Conservation (phyloP, 2,888 invertebrate genomes). For the Sipha maydis region DNA sequence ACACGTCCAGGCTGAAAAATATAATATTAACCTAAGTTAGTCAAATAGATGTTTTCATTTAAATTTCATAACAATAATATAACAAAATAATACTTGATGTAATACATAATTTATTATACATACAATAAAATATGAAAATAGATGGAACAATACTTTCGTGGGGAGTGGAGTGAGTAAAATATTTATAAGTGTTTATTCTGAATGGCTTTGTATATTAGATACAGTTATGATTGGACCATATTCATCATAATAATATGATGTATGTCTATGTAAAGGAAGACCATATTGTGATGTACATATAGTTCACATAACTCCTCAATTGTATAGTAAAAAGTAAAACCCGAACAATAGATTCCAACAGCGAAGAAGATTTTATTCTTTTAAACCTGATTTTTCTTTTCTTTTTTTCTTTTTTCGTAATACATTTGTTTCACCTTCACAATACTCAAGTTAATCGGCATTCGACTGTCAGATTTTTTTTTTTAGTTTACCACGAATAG, state of each 20-base stretch:
- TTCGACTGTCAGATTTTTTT: conserved; percentile 28
- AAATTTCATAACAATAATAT: conserved; percentile 14
- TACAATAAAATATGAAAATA: neutral
- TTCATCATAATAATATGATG: conserved; percentile 43
- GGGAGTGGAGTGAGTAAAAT: conserved; percentile 2
- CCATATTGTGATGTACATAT: conserved; percentile 38
- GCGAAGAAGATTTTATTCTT: conserved; percentile 41
- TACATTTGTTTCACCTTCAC: conserved; percentile 46
- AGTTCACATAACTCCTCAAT: conserved; percentile 35
- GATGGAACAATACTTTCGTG: conserved; percentile 11
- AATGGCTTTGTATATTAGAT: conserved; percentile 49
- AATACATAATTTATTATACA: neutral
- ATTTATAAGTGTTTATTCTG: conserved; percentile 13
- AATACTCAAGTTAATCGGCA: conserved; percentile 34
- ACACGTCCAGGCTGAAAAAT: conserved; percentile 89
- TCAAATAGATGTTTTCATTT: conserved; percentile 16
- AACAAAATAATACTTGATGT: neutral
- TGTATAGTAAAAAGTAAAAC: conserved; percentile 31
- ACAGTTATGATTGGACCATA: conserved; percentile 32
- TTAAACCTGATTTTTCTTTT: neutral
- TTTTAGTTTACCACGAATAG: neutral
- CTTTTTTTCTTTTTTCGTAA: neutral
- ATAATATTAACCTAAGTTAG: conserved; percentile 64
- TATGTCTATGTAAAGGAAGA: conserved; percentile 14
- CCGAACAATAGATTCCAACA: conserved; percentile 50